phyloP scores from a whole-genome alignment of 35 echinoderm and acorn worm genomes.

The Anneissia japonica region DNA sequence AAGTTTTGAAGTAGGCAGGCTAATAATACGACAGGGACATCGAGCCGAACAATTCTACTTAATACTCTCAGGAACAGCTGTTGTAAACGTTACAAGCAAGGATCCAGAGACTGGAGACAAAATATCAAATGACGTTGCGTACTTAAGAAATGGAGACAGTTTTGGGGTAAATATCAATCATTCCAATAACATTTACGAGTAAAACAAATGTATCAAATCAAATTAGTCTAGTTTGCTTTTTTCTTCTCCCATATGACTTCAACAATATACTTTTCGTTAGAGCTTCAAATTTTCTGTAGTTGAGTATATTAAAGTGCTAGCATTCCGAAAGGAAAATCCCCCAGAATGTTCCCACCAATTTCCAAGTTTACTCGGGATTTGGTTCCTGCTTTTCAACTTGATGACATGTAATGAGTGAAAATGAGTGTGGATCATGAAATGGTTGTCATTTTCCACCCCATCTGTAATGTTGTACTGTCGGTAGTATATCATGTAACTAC shows the following conservation, averaged over 20 bases:
- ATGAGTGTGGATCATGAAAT: too few species aligned
- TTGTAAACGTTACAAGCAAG: conserved; percentile 46
- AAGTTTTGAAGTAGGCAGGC: conserved; percentile 58
- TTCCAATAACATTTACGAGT: neutral
- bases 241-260: neutral
- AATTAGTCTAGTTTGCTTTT: conserved; percentile 7
- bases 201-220: neutral
- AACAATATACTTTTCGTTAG: neutral
- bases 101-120: conserved; percentile 39
- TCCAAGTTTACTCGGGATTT: too few species aligned
- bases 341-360: too few species aligned
- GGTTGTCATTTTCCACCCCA: too few species aligned
- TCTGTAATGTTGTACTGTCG: too few species aligned
- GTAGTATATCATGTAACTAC: too few species aligned
- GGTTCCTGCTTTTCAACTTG: too few species aligned
- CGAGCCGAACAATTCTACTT: conserved; percentile 68
- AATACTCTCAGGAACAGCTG: conserved; percentile 75
- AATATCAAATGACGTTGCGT: conserved; percentile 39
- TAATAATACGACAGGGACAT: conserved; percentile 79
- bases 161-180: conserved; percentile 58
- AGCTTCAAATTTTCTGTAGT: too few species aligned
- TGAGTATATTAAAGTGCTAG: too few species aligned
- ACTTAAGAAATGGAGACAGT: conserved; percentile 64
- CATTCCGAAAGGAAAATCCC: too few species aligned
- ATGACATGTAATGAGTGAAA: too few species aligned